Percentiles rank a stretch among this genome's conserved stretches.
Conservation (phyloP, 2,888 invertebrate species). For the Phoenoteleia sp. region DNA sequence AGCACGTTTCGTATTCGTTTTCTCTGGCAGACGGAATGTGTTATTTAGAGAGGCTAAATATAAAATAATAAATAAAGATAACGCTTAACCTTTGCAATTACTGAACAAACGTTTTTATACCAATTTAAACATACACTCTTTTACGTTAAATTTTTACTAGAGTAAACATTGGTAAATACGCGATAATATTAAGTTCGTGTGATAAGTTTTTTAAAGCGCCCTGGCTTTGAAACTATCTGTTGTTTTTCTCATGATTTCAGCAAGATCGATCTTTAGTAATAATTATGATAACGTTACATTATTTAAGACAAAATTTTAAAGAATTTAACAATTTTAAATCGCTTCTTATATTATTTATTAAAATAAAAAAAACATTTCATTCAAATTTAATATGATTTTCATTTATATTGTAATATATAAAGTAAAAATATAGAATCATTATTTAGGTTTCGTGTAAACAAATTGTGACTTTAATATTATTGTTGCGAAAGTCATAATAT, state of each 20-base stretch:
- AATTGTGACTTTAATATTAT: not conserved
- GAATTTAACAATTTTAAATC: not conserved
- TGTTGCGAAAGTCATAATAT: not conserved
- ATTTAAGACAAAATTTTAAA: not conserved
- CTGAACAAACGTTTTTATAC: conserved; percentile 35
- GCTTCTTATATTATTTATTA: too few species aligned
- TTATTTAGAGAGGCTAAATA: conserved; percentile 8
- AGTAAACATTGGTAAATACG: conserved; percentile 32
- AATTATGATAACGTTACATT: conserved; percentile 3
- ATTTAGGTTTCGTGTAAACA: too few species aligned
- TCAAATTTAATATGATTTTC: too few species aligned
- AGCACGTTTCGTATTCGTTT: not conserved
- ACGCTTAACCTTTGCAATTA: conserved; percentile 11
- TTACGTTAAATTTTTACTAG: conserved; percentile 26
- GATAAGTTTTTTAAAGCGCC: conserved; percentile 26
- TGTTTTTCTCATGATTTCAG: conserved; percentile 34
- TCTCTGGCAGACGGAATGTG: not conserved
- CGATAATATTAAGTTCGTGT: conserved; percentile 30
- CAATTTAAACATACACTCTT: conserved; percentile 27
- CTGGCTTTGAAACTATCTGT: conserved; percentile 19
- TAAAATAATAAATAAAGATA: conserved; percentile 48
- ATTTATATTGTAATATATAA: too few species aligned
- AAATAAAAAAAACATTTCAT: too few species aligned
- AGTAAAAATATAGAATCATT: too few species aligned
- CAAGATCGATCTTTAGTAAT: conserved; percentile 20